Conservation (phyloP, 2,113 vertebrate species). For the Melanocharis versteri region DNA sequence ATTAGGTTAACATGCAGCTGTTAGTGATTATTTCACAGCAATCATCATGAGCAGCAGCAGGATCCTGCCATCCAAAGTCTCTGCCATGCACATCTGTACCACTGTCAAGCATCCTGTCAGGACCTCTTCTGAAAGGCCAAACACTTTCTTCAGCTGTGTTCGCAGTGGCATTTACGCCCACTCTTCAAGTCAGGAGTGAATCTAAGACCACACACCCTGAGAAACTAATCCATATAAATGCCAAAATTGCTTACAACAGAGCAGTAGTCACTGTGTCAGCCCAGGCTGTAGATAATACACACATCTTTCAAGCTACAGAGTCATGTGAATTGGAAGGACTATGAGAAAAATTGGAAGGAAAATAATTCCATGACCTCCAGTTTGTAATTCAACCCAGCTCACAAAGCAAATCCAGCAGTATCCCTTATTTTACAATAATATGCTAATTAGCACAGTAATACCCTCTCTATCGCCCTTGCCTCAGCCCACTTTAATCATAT, state of each 20-base stretch:
- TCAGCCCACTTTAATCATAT: background rate
- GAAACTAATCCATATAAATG: background rate
- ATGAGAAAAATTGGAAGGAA: background rate
- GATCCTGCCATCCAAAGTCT: background rate
- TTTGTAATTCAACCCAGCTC: background rate
- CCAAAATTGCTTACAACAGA: background rate
- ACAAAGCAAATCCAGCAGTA: background rate
- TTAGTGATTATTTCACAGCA: background rate
- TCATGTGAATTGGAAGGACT: background rate
- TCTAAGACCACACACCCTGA: background rate
- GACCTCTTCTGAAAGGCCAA: background rate
- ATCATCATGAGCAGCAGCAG: background rate
- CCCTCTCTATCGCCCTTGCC: background rate
- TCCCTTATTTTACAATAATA: background rate
- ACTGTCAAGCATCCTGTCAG: background rate
- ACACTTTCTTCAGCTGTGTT: background rate
- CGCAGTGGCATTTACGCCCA: background rate
- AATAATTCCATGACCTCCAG: background rate
- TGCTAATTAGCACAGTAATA: background rate
- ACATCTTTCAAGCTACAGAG: background rate
- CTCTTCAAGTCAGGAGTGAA: background rate
- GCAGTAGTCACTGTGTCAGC: background rate
- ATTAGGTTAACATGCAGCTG: background rate
- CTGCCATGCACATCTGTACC: background rate
- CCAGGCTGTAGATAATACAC: background rate